Base-by-base conservation (phyloP, 2,797 vertebrate species). In the Loris lydekkerianus region DNA sequence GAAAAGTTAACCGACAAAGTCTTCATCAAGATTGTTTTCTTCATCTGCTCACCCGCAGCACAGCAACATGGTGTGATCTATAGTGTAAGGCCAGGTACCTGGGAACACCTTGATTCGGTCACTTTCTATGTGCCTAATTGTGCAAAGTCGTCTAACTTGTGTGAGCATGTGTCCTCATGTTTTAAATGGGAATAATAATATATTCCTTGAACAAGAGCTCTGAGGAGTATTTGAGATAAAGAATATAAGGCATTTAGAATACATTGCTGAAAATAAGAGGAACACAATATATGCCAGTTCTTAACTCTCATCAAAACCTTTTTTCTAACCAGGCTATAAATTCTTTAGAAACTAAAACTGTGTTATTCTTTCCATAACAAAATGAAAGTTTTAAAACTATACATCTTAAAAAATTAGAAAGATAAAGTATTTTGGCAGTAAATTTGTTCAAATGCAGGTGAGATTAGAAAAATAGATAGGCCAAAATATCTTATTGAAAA, bases 401-500 rank as follows among this genome's bases (percentile, higher is more conserved):
- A 89, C 4, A 61, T 77, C n/a, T 81, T 83, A 70, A 88, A 88
- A 90, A 78, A 82, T 58, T 43, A 86, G 86, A 91, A 81, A 82
- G 8, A 69, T 46, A 81, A 88, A 92, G 49, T 88, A 77, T 94
- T 94, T 89, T 96, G 53, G 93, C 89, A 63, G 14, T 84, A 92
- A 97, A 96, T 40, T 84, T 2, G 0, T 80, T 89, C 25, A 73
- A 70, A 61, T 92, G 95, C 96, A 95, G n/a, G n/a, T 65, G 25
- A 92, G 10, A 81, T 65, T 3, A 89, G 61, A 85, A 83, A 90
- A 80, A 49, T 46, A 65, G 6, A 46, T 31, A 95, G 77, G 93
- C 81, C 94, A 98, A 80, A 61, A 75, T 40, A 67, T 21, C 49
- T 89, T 92, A 86, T 23, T 93, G 76, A 65, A 96, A n/a, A 97